phyloP scores from a whole-genome alignment of 2,113 vertebrate genomes.

The Gadus chalcogrammus region DNA sequence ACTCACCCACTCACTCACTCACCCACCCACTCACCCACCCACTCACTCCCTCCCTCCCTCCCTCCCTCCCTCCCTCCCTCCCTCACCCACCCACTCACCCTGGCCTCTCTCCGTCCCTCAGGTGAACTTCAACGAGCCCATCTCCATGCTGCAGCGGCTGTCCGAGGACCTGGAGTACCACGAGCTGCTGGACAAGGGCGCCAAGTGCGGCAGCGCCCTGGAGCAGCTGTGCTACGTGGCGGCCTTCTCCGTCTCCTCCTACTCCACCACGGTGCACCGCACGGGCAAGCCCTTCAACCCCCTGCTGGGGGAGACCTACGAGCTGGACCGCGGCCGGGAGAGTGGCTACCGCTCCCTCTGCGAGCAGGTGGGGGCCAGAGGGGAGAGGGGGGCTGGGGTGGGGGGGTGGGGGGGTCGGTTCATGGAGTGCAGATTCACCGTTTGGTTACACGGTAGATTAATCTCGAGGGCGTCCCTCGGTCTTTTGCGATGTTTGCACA shows the following conservation, averaged over 20 bases:
- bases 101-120: slow-evolving; percentile 32
- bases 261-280: slow-evolving; percentile 93
- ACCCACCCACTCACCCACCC: too few relatives aligned
- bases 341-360: slow-evolving; percentile 90
- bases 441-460: too few relatives aligned
- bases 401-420: too few relatives aligned
- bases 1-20: too few relatives aligned
- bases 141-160: slow-evolving; percentile 95
- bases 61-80: too few relatives aligned
- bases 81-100: not conserved
- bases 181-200: slow-evolving; percentile 84
- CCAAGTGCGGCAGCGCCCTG: slow-evolving; percentile 84
- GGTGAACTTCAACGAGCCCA: slow-evolving; percentile 97
- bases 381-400: slow-evolving; percentile 13
- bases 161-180: slow-evolving; percentile 94
- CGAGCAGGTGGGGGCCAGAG: slow-evolving; percentile 81
- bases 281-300: slow-evolving; percentile 98
- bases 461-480: too few relatives aligned
- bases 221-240: slow-evolving; percentile 95
- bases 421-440: too few relatives aligned
- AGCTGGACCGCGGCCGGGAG: slow-evolving; percentile 89
- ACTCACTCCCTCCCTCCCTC: too few relatives aligned
- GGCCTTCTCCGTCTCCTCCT: slow-evolving; percentile 93
- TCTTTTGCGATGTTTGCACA: too few relatives aligned
- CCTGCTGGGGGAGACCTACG: slow-evolving; percentile 90